Percentiles rank a stretch among this genome's conserved stretches.
These are phyloP conservation scores for Phalacrocorax aristotelis DNA, from an alignment of 2,113 vertebrate genomes.

Conservation along the genomic window DNA sequence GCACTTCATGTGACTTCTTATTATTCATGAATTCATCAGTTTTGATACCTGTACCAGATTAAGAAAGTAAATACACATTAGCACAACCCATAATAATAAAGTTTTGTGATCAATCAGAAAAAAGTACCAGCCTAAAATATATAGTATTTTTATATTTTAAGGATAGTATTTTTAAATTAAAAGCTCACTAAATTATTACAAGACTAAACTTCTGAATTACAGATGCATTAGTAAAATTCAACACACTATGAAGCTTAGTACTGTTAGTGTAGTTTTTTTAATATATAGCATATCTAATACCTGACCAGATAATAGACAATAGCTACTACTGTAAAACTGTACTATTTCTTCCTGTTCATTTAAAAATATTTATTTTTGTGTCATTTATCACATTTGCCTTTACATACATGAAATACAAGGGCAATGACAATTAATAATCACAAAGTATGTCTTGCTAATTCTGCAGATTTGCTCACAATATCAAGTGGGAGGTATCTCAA, in stretches of 20 bases:
- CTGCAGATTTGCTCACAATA: not conserved
- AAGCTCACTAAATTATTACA: not conserved
- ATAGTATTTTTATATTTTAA: not conserved
- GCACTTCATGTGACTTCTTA: slow-evolving; percentile 97
- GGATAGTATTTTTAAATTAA: not conserved
- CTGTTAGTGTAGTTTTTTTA: not conserved
- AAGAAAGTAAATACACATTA: slow-evolving; percentile 21
- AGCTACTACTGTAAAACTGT: not conserved
- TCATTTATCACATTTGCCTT: not conserved
- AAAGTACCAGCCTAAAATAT: not conserved
- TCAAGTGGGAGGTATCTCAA: not conserved
- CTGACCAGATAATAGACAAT: not conserved
- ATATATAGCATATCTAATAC: not conserved
- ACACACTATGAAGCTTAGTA: not conserved
- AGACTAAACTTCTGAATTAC: not conserved
- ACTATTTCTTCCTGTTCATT: not conserved
- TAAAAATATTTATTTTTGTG: not conserved
- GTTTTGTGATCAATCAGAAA: not conserved
- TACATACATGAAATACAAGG: not conserved
- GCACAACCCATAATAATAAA: not conserved
- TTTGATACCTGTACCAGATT: slow-evolving; percentile 70
- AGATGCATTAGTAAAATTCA: slow-evolving; percentile 14
- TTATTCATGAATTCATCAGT: slow-evolving; percentile 91
- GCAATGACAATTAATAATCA: not conserved
- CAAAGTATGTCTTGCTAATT: not conserved